phyloP scores from a whole-genome alignment of 2,113 vertebrate species.

The Paramormyrops kingsleyae region DNA sequence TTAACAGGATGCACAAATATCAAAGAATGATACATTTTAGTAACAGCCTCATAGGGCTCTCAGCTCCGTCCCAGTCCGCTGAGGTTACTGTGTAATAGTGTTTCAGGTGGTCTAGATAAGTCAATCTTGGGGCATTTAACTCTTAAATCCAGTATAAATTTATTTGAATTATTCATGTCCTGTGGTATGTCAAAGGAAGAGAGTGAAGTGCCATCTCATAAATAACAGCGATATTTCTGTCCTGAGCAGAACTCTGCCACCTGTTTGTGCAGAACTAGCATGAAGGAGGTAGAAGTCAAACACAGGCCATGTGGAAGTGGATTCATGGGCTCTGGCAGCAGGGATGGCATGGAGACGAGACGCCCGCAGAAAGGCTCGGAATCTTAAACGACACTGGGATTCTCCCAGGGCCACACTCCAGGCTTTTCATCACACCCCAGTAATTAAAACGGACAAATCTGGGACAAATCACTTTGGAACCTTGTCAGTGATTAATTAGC shows the following conservation, averaged over 20 bases:
- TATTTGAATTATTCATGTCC: background rate
- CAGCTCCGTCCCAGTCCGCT: background rate
- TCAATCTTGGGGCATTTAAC: background rate
- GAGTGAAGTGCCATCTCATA: background rate
- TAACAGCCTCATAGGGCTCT: background rate
- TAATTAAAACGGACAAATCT: constrained; percentile 12
- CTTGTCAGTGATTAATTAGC: constrained; percentile 21
- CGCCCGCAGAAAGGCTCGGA: constrained; percentile 23
- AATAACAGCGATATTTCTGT: constrained; percentile 2
- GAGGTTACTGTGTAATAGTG: background rate
- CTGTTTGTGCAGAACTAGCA: background rate
- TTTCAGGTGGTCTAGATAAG: constrained; percentile 26
- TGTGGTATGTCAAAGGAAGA: background rate
- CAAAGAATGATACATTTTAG: background rate
- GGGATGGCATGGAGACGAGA: constrained; percentile 1
- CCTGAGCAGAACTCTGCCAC: constrained; percentile 2
- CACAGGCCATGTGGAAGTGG: constrained; percentile 14
- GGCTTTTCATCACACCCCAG: background rate
- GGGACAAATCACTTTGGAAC: constrained; percentile 17
- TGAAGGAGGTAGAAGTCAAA: constrained; percentile 14
- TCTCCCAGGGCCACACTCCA: background rate
- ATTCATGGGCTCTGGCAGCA: constrained; percentile 19
- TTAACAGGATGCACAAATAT: background rate
- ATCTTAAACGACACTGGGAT: constrained; percentile 30
- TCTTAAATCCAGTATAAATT: background rate